phyloP scores from a whole-genome alignment of 2,113 vertebrate genomes.

The pig (Sus scrofa) region DNA sequence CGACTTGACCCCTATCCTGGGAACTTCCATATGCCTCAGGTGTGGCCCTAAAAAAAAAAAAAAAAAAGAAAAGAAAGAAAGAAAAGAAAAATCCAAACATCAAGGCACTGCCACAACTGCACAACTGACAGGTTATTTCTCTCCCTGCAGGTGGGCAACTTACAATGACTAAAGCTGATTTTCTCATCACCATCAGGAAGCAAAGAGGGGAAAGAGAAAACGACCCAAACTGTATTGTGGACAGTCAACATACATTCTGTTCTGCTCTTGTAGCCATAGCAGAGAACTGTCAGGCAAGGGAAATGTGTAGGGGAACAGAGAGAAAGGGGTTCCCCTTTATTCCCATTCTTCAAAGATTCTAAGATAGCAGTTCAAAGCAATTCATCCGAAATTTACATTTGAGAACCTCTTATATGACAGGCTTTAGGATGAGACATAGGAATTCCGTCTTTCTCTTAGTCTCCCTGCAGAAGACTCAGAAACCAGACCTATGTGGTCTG shows the following conservation, averaged over 20 bases:
- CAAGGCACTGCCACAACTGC: rapidly evolving
- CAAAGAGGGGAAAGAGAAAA: neutral
- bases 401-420: rapidly evolving
- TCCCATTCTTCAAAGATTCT: neutral
- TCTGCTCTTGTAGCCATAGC: neutral
- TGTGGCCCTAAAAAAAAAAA: no score
- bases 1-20: no score
- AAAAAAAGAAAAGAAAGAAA: no score
- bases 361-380: neutral
- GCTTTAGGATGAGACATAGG: neutral
- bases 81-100: neutral
- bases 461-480: neutral
- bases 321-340: neutral
- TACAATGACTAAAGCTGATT: neutral
- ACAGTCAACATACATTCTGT: neutral
- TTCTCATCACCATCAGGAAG: neutral
- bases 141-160: neutral
- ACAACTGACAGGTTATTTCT: neutral
- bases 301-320: neutral
- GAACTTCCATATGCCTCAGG: no score
- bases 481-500: neutral
- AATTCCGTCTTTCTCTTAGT: neutral
- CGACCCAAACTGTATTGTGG: neutral
- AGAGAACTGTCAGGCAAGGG: neutral
- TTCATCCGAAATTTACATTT: neutral